Evolutionary conservation across 2,888 invertebrate genomes (phyloP).

Genomic region (Ophion ventricosus): DNA sequence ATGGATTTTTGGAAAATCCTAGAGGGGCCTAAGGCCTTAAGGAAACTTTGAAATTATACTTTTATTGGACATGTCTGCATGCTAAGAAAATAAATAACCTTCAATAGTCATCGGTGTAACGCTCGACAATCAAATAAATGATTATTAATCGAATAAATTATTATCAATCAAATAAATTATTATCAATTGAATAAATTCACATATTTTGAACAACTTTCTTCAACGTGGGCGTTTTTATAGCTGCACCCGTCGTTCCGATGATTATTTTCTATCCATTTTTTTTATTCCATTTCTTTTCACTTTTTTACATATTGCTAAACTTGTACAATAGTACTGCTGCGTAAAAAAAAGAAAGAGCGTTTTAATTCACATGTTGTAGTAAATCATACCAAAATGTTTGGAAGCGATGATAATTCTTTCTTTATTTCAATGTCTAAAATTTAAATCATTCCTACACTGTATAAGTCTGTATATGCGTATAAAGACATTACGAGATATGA

Average conservation of each 20-base stretch:
- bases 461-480: neutral
- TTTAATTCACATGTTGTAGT: no score
- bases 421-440: neutral
- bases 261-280: neutral
- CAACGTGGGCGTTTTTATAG: neutral
- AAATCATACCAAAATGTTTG: neutral
- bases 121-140: no score
- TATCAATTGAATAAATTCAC: neutral
- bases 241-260: neutral
- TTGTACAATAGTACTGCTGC: no score
- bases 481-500: slow-evolving; percentile 21
- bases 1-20: no score
- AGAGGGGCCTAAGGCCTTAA: no score
- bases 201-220: neutral
- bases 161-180: no score
- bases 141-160: no score
- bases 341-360: no score
- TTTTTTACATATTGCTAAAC: neutral
- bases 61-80: no score
- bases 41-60: no score
- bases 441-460: neutral
- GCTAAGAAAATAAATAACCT: no score
- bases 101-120: no score
- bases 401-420: neutral
- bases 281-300: neutral